Base-by-base conservation (phyloP, 2,888 invertebrate species). In the Chalcis sispes region DNA sequence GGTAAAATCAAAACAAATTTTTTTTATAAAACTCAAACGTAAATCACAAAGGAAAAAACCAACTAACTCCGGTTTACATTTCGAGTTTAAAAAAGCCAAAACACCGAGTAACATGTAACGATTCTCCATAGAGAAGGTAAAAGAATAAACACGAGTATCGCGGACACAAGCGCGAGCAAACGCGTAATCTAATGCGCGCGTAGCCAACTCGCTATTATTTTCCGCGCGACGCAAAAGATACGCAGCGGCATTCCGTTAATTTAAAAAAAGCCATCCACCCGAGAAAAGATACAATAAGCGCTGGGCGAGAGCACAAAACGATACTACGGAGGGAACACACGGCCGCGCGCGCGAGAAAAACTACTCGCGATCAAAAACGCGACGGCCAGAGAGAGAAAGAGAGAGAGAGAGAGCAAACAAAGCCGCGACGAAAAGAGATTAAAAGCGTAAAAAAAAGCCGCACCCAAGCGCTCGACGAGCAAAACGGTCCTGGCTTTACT, bases 241-340 rank as follows among this genome's bases (percentile, higher is more conserved):
- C 25, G 40, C 32, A 32, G 18, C 23, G 50, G 32, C 54, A 61
- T 62, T 67, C 66, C 18, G 56, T 36, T 74, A 67, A 74, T 74
- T 74, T 54, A 61, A 69, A 73, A 66, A 74, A 61, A 48, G 18
- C 40, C 42, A 8, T 8, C 1, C 40, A 25, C 42, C 18, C 25
- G 29, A 32, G 1, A 8, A 42, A 42, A 2, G 52, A n/a, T 15
- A 59, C 65, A 48, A 65, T n/a, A 66, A 50, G 59, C 56, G 20
- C n/a, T 48, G 46, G 15, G 50, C 42, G 23, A 50, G 48, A 72
- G 54, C 52, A 56, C 29, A 59, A 64, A 66, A 65, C 7, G 36
- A n/a, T 8, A 54, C 1, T 20, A 36, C 18, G 20, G 18, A 61
- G 23, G 42, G 10, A 61, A 20, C 32, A 32, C 36, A 36, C 32